phyloP scores from a whole-genome alignment of 2,888 invertebrate genomes.

The Ochlodes sylvanus region DNA sequence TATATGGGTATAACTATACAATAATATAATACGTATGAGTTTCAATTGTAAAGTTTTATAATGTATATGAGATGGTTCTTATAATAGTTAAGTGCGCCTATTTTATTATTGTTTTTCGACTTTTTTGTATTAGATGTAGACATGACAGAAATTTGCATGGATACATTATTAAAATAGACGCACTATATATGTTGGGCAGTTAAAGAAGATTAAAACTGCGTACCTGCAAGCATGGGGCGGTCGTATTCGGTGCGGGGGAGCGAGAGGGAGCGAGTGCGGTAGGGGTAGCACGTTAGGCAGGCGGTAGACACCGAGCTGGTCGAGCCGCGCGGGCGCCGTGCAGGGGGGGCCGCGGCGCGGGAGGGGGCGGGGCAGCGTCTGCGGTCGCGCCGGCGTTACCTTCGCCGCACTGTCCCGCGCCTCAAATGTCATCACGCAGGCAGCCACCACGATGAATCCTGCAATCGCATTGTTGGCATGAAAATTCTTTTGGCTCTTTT shows the following conservation, averaged over 20 bases:
- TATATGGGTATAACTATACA: too few species aligned
- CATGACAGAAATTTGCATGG: too few species aligned
- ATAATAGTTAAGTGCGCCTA: too few species aligned
- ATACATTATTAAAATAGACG: not conserved
- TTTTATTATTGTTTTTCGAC: too few species aligned
- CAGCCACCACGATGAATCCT: constrained; percentile 98
- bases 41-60: too few species aligned
- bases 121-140: too few species aligned
- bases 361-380: constrained; percentile 81
- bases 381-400: constrained; percentile 91
- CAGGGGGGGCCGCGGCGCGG: constrained; percentile 76
- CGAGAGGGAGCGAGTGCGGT: constrained; percentile 76
- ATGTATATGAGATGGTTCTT: too few species aligned
- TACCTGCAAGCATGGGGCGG: constrained; percentile 70
- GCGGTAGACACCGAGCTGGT: constrained; percentile 88
- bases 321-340: constrained; percentile 84
- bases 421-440: constrained; percentile 99
- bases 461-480: constrained; percentile 19
- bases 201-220: constrained; percentile 2
- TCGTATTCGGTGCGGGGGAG: constrained; percentile 77
- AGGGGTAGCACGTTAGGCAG: constrained; percentile 82
- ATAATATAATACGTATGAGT: too few species aligned
- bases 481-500: too few species aligned
- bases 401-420: constrained; percentile 96
- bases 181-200: not conserved